Conservation (phyloP, 1,140 invertebrate genomes). For the Zaprionus taronus region DNA sequence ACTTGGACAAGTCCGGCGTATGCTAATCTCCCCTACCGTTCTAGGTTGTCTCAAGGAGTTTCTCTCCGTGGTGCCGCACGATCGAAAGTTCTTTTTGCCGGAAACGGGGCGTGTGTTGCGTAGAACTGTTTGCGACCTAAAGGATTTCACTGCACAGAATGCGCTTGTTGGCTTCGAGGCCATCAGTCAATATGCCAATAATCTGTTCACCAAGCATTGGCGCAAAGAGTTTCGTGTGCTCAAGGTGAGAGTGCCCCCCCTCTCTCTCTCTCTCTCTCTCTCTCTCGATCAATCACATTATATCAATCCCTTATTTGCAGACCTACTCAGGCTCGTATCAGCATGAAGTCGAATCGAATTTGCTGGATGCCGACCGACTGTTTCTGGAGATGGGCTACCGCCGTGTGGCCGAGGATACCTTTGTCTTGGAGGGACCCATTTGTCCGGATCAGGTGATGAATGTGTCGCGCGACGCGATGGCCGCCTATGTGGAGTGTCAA, state of each 20-base stretch:
- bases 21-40: slow-evolving; percentile 6
- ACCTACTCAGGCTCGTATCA: slow-evolving; percentile 94
- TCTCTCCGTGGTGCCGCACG: slow-evolving; percentile 90
- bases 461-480: slow-evolving; percentile 92
- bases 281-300: not conserved
- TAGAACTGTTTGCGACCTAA: slow-evolving; percentile 88
- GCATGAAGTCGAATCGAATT: slow-evolving; percentile 92
- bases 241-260: slow-evolving; percentile 86
- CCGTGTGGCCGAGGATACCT: slow-evolving; percentile 84
- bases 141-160: slow-evolving; percentile 91
- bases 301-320: slow-evolving; percentile 85
- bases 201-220: slow-evolving; percentile 94
- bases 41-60: slow-evolving; percentile 91
- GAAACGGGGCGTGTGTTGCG: slow-evolving; percentile 91
- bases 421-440: slow-evolving; percentile 89
- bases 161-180: slow-evolving; percentile 93
- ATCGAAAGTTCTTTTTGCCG: slow-evolving; percentile 90
- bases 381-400: slow-evolving; percentile 93
- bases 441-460: slow-evolving; percentile 92
- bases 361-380: slow-evolving; percentile 90
- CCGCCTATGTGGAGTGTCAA: slow-evolving; percentile 95
- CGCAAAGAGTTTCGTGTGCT: slow-evolving; percentile 92
- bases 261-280: no score
- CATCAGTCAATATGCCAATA: slow-evolving; percentile 93
- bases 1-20: not conserved